Evolutionary conservation across 1,140 invertebrate species (phyloP).

Genomic region (Drosophila kikkawai): DNA sequence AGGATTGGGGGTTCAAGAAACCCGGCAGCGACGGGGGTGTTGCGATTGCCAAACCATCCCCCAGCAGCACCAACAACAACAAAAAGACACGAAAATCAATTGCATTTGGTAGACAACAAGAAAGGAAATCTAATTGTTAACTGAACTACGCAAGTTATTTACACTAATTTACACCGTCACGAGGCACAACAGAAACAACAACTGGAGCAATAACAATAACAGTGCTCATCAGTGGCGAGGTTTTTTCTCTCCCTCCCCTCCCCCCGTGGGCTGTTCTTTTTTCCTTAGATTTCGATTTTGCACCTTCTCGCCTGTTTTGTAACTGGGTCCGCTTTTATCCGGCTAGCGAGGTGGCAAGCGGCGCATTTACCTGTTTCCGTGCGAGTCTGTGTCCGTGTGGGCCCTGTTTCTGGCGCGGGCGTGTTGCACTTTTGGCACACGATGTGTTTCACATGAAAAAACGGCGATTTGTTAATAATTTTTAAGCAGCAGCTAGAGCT

Average conservation of each 20-base stretch:
- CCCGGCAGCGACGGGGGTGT: constrained; percentile 3
- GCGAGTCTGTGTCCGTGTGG: background rate
- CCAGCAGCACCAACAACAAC: constrained; percentile 34
- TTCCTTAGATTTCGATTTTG: constrained; percentile 12
- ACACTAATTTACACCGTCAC: constrained; percentile 35
- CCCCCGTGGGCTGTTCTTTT: background rate
- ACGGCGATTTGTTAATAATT: constrained; percentile 31
- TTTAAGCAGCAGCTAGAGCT: constrained; percentile 21
- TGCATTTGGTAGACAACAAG: constrained; percentile 13
- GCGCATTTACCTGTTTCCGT: constrained; percentile 21
- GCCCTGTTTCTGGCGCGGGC: constrained; percentile 4
- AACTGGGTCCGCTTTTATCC: constrained; percentile 47
- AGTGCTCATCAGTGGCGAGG: constrained; percentile 5
- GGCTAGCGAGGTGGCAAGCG: constrained; percentile 3
- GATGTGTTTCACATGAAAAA: constrained; percentile 36
- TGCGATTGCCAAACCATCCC: constrained; percentile 22
- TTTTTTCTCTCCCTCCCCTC: background rate
- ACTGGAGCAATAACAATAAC: constrained; percentile 28
- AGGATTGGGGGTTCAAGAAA: constrained; percentile 13
- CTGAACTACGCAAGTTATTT: constrained; percentile 13
- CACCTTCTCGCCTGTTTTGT: constrained; percentile 58
- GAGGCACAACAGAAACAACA: constrained; percentile 23
- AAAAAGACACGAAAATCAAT: constrained; percentile 67
- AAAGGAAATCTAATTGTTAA: background rate
- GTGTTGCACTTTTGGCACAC: constrained; percentile 25